These are phyloP conservation scores for Cepaea hortensis DNA, from an alignment of 2,888 invertebrate species.

Conservation along the genomic window DNA sequence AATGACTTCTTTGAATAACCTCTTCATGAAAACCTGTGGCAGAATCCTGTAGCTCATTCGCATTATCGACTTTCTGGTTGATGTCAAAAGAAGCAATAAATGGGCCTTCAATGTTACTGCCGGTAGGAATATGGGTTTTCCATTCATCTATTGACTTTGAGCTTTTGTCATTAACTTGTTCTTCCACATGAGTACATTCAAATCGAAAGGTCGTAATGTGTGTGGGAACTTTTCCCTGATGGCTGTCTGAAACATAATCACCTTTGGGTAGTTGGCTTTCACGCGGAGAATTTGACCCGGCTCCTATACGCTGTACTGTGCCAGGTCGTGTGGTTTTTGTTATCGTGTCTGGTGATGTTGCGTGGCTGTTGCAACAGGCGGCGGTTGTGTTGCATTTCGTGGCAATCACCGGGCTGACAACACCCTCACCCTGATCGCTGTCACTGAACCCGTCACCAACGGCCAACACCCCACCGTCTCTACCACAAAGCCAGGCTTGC, in stretches of 20 bases:
- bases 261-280: neutral
- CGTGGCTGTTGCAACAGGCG: neutral
- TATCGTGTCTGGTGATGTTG: neutral
- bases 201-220: neutral
- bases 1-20: neutral
- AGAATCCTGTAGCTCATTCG: neutral
- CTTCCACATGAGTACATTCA: neutral
- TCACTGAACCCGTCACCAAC: conserved; percentile 1
- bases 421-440: neutral
- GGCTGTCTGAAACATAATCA: neutral
- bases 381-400: neutral
- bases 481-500: conserved; percentile 38
- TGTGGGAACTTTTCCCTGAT: neutral
- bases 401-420: conserved; percentile 18
- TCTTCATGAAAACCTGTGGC: neutral
- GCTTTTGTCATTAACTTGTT: neutral
- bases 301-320: neutral
- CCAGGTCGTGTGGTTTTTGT: neutral
- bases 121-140: neutral
- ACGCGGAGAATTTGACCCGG: too few species aligned
- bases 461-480: neutral
- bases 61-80: neutral
- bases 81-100: neutral
- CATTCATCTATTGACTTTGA: neutral
- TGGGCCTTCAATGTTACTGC: neutral